Evolutionary conservation across 1,140 invertebrate species (phyloP).

Genomic region (Littorina saxatilis): DNA sequence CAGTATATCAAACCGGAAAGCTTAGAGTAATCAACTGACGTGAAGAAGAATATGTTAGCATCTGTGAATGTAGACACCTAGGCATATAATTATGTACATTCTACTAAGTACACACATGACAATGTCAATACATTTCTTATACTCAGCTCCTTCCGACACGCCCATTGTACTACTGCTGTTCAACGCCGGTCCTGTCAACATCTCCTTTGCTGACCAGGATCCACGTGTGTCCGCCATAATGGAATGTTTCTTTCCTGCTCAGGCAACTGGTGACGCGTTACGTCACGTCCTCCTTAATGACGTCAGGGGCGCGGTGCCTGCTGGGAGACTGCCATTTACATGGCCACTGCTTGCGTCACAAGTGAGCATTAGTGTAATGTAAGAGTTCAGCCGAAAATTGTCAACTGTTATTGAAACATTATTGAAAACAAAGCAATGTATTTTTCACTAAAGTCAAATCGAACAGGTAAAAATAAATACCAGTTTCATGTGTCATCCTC

Average conservation of each 20-base stretch:
- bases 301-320: slow-evolving; percentile 45
- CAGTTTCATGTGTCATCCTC: too few species aligned
- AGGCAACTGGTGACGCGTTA: slow-evolving; percentile 66
- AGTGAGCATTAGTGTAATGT: neutral
- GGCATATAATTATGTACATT: too few species aligned
- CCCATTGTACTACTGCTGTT: slow-evolving; percentile 64
- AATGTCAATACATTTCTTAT: too few species aligned
- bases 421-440: neutral
- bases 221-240: slow-evolving; percentile 60
- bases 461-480: neutral
- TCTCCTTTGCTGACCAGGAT: slow-evolving; percentile 54
- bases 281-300: slow-evolving; percentile 48
- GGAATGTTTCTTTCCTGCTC: slow-evolving; percentile 68
- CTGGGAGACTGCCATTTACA: slow-evolving; percentile 66
- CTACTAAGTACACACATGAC: too few species aligned
- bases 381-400: neutral
- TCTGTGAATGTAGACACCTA: neutral
- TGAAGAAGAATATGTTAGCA: neutral
- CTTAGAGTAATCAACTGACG: neutral
- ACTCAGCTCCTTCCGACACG: neutral
- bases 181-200: slow-evolving; percentile 65
- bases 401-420: neutral
- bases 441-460: neutral
- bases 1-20: neutral
- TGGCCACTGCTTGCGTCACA: slow-evolving; percentile 53